Evolutionary conservation across 2,113 vertebrate species (phyloP), one percentile per base, ranked within the genome.

Genomic region (Aphyosemion australe): DNA sequence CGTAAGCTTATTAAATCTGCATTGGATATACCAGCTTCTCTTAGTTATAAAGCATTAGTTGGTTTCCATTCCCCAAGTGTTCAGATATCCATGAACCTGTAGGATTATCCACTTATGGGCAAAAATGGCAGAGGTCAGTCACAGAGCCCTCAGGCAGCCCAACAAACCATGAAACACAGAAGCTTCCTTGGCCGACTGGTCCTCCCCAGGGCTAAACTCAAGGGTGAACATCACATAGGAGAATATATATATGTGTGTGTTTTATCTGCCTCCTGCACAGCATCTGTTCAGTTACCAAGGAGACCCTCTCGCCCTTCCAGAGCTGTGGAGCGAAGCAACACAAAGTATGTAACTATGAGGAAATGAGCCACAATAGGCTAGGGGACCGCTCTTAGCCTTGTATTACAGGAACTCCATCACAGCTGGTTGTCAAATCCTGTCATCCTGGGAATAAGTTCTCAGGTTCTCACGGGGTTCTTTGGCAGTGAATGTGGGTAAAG

Each of bases 111-210:
- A 43, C 60, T 78, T 68, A 53, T 66, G 31, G 15, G 51, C 57
- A 69, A 43, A 66, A 76, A 68, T 75, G 77, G 65, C 84, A 78
- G 84, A 76, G 84, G 62, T 82, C 74, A 50, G 65, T 74, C n/a
- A 54, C 70, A 72, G 69, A 80, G 83, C 61, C 56, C 47, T 72
- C 11, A 75, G 68, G 68, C 58, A 66, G 76, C 41, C 69, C 88
- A 93, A 88, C 79, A 69, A 86, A 79, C 87, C 85, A 79, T 92
- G 92, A 91, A 90, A 88, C 78, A 67, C 70, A 72, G 55, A 73
- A 76, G 74, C 59, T 80, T 80, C 59, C 52, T 47, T 74, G 75
- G 83, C 85, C 82, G 57, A 72, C 56, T 87, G 79, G 68, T 76
- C 66, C 46, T 87, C 87, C 83, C 83, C 31, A 20, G 78, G 78